Conservation (phyloP, 2,797 vertebrate species). For the Premnoplex brunnescens region DNA sequence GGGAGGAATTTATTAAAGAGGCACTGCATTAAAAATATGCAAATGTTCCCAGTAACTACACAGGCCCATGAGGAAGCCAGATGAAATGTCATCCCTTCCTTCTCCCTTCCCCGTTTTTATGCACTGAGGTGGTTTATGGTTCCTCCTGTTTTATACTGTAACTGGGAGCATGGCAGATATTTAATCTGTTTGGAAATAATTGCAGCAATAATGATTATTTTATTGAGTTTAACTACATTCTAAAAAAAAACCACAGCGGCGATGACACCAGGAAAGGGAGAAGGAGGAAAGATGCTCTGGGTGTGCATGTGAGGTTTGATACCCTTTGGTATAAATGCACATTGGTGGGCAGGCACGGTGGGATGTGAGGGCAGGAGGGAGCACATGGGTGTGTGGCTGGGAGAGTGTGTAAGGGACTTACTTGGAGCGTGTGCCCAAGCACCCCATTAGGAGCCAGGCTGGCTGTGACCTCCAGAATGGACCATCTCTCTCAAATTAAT, state of each 20-base stretch:
- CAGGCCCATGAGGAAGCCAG: conserved; percentile 49
- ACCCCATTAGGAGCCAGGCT: neutral
- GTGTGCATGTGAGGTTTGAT: neutral
- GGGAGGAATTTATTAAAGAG: conserved; percentile 69
- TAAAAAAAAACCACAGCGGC: neutral
- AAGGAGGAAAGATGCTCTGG: neutral
- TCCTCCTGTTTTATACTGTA: conserved; percentile 37
- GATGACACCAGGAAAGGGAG: neutral
- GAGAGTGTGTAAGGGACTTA: accelerated
- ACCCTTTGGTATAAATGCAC: neutral
- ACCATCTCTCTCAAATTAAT: neutral
- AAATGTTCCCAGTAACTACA: conserved; percentile 64
- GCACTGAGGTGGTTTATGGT: conserved; percentile 57
- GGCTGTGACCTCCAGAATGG: neutral
- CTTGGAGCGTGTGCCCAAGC: accelerated
- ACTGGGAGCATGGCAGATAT: conserved; percentile 60
- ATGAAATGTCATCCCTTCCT: conserved; percentile 59
- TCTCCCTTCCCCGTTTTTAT: conserved; percentile 33
- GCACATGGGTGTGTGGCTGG: accelerated
- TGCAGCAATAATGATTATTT: conserved; percentile 70
- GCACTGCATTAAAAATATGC: conserved; percentile 69
- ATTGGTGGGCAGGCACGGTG: accelerated
- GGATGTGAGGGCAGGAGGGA: neutral
- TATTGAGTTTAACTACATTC: conserved; percentile 56
- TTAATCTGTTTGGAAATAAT: conserved; percentile 74